Percentiles rank a stretch among this genome's conserved stretches.
These are phyloP conservation scores for Orthonyx spaldingii DNA, from an alignment of 2,113 vertebrate genomes.

Conservation along the genomic window DNA sequence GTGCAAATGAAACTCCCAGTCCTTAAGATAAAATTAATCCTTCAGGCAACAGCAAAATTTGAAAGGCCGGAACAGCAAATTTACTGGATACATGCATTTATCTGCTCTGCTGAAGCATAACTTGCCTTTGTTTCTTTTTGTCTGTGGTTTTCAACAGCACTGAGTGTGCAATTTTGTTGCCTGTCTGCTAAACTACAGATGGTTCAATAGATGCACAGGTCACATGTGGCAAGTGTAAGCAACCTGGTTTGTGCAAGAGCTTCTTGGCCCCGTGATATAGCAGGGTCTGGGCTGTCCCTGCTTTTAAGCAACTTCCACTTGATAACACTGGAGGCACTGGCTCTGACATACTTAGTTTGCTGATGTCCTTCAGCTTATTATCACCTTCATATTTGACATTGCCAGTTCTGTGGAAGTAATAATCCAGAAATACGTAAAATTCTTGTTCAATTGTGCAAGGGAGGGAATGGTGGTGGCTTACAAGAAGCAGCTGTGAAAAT, in stretches of 20 bases:
- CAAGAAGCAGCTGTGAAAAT: neutral
- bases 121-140: neutral
- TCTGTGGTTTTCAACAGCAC: neutral
- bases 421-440: neutral
- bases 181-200: neutral
- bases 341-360: neutral
- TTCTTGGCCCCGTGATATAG: neutral
- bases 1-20: neutral
- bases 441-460: neutral
- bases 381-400: neutral
- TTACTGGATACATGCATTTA: neutral
- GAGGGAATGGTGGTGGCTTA: neutral
- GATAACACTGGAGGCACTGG: neutral
- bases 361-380: constrained; percentile 31
- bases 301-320: neutral
- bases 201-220: neutral
- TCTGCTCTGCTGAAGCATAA: neutral
- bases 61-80: neutral
- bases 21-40: neutral
- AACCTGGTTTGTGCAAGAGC: neutral
- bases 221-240: neutral
- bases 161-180: neutral
- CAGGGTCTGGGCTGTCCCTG: neutral
- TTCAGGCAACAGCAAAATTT: neutral
- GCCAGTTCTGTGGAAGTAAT: neutral